Base-by-base conservation (phyloP, 2,113 vertebrate genomes). In the Smithornis capensis region DNA sequence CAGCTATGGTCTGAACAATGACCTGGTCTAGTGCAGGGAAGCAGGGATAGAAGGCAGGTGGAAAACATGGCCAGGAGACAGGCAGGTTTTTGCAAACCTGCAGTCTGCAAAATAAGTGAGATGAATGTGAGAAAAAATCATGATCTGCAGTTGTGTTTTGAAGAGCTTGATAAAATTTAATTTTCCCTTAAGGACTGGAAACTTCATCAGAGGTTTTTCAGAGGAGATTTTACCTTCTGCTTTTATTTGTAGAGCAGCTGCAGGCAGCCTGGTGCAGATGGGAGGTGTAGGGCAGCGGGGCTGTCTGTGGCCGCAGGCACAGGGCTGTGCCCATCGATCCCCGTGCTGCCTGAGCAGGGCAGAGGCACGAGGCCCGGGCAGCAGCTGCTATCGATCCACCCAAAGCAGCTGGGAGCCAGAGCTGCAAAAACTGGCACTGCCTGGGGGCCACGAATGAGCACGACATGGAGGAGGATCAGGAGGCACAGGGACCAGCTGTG, bases 251-350 rank as follows among this genome's bases (percentile, higher is more conserved):
- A 44, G 23, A 82, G 73, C 60, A 60, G 78, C 81, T 87, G 57
- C 74, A 95, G 65, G 25, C 33, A 60, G n/a, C 5, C 19, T 63
- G 73, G 56, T 64, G 77, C 53, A 59, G 62, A 57, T 0, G 19
- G 77, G 47, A 74, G n/a, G 19, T 18, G 18, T 1, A 11, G 3
- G 70, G 64, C 76, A 57, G 60, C 27, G 1, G 2, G 14, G 44
- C 33, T 21, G 23, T 63, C 3, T 2, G 21, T 42, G 42, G 29
- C 24, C 1, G 0, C 0, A 0, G 53, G 53, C 27, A 16, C 70
- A 22, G 33, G 42, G n/a, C 52, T 1, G 1, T 40, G 67, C 65
- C 2, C 78, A 65, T 31, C 9, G 5, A 18, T 53, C 28, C 14
- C 52, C 7, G 16, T 18, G 11, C 63, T 33, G 69, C 57, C 17